Percentiles rank a stretch among this genome's conserved stretches.
These are phyloP conservation scores for Pempheris klunzingeri DNA, from an alignment of 2,797 vertebrate genomes.

Conservation along the genomic window DNA sequence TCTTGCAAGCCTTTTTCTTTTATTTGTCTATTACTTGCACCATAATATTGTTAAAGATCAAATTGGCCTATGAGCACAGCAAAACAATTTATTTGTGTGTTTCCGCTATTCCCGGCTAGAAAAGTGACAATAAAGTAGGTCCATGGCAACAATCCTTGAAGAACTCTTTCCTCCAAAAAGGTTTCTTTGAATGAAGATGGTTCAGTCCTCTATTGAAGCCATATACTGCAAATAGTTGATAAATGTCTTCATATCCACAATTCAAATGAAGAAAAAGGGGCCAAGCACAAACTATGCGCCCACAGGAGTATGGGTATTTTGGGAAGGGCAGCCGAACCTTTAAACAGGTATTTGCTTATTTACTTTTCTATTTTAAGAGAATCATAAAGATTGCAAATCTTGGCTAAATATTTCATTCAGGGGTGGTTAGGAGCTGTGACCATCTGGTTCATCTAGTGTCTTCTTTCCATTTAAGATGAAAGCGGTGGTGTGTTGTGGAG, in stretches of 20 bases:
- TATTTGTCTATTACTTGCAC: too few species aligned
- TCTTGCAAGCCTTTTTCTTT: too few species aligned
- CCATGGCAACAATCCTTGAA: too few species aligned
- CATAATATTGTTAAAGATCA: too few species aligned
- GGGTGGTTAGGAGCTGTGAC: conserved; percentile 64
- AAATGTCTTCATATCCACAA: background rate
- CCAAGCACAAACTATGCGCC: background rate
- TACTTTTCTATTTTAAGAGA: conserved; percentile 71
- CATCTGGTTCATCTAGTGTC: conserved; percentile 78
- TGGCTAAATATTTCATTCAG: conserved; percentile 80
- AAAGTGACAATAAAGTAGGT: too few species aligned
- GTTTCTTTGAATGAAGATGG: too few species aligned
- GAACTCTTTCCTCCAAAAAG: too few species aligned
- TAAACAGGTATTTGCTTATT: conserved; percentile 71
- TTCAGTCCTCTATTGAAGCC: too few species aligned
- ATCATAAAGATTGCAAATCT: conserved; percentile 81
- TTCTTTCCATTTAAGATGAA: conserved; percentile 64
- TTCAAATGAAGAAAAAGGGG: background rate
- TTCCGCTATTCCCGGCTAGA: too few species aligned
- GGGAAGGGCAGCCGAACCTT: conserved; percentile 21
- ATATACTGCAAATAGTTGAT: background rate
- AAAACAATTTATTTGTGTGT: too few species aligned
- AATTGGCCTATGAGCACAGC: too few species aligned
- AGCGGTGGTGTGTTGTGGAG: conserved; percentile 14
- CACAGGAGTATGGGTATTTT: background rate